phyloP scores from a whole-genome alignment of 2,113 vertebrate species.

The Apodemus sylvaticus region DNA sequence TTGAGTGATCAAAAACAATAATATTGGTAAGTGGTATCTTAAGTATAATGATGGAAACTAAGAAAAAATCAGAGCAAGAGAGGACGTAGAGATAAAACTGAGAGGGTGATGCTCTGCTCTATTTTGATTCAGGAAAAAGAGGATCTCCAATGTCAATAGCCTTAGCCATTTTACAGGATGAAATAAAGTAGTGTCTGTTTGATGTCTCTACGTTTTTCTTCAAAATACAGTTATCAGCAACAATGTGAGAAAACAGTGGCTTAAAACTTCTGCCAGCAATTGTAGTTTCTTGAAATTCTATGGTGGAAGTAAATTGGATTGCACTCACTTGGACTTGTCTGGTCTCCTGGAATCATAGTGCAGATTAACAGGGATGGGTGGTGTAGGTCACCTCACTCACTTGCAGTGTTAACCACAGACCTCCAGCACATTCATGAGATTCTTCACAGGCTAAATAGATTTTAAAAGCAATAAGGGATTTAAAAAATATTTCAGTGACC shows the following conservation, averaged over 20 bases:
- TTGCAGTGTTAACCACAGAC: not conserved
- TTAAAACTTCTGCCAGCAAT: not conserved
- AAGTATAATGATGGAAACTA: not conserved
- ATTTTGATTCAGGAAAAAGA: not conserved
- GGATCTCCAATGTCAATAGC: rapidly evolving
- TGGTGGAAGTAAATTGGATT: too few relatives aligned
- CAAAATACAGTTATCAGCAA: not conserved
- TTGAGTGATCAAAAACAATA: not conserved
- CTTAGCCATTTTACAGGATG: not conserved
- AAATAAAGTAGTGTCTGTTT: not conserved
- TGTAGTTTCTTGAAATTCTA: not conserved
- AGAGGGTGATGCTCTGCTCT: not conserved
- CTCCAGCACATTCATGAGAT: not conserved
- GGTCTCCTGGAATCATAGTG: not conserved
- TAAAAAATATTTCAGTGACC: too few relatives aligned
- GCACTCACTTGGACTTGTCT: not conserved
- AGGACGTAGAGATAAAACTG: too few relatives aligned
- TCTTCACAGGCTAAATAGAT: not conserved
- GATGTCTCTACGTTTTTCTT: not conserved
- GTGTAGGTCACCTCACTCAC: rapidly evolving
- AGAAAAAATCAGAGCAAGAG: too few relatives aligned
- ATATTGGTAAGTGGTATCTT: not conserved
- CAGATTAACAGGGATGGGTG: not conserved
- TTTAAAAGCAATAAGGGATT: not conserved
- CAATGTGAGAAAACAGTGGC: not conserved